These are phyloP conservation scores for Tryphoninae sp. DNA, from an alignment of 2,888 invertebrate species.

Conservation along the genomic window DNA sequence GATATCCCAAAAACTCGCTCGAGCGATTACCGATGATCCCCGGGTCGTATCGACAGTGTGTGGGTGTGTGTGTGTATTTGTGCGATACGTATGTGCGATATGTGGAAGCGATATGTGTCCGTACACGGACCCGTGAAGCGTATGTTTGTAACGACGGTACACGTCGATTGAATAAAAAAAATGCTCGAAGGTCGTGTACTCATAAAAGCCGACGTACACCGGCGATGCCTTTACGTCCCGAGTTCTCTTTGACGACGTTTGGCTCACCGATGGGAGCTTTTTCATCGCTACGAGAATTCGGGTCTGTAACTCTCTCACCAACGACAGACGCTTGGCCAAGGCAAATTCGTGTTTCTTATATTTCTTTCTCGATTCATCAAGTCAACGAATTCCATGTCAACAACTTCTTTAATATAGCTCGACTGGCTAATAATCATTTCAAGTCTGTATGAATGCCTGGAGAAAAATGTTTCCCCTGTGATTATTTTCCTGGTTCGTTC, in stretches of 20 bases:
- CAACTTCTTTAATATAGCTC: no score
- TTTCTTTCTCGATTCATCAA: conserved; percentile 1
- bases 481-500: conserved; percentile 38
- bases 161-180: conserved; percentile 54
- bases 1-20: conserved; percentile 38
- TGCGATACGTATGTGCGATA: background rate
- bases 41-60: conserved; percentile 16
- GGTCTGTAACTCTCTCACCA: conserved; percentile 27
- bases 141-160: conserved; percentile 6
- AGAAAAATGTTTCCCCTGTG: background rate
- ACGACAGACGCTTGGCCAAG: background rate
- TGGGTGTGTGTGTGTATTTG: background rate
- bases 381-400: background rate
- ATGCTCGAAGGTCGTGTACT: conserved; percentile 61
- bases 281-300: conserved; percentile 27
- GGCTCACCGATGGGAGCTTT: conserved; percentile 57
- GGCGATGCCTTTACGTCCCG: conserved; percentile 53
- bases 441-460: background rate
- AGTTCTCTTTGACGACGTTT: conserved; percentile 62
- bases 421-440: background rate
- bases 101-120: background rate
- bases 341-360: background rate
- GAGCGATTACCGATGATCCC: conserved; percentile 40
- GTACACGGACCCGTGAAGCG: background rate
- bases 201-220: background rate